Base-by-base conservation (phyloP, 64 coral and sea anemone species). In the Dendronephthya gigantea region DNA sequence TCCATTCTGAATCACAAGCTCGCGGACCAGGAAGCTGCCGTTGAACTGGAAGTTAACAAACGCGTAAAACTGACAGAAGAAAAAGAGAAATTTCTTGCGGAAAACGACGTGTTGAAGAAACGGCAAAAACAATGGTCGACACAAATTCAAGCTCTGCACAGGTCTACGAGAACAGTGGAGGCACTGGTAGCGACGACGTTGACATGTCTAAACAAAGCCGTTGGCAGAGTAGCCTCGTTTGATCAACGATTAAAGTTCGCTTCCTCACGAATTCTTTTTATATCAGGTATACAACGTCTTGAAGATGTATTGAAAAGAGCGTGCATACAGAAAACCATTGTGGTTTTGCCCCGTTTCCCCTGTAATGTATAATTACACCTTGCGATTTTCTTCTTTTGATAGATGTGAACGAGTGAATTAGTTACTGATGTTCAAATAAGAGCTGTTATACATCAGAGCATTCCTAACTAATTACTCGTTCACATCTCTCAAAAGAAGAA, bases 211-310 rank as follows among this genome's bases (percentile, higher is more conserved):
- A 75, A 81, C 15, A 72, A 87, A 81, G 19, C 35, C 10, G 27
- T 72, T 16, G 49, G 16, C 9, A 87, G 81, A n/a, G 19, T 87
- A 39, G 10, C 35, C 19, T 72, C 86, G 27, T 87, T 87, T 82
- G 17, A 76, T 83, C 90, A 96, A 74, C 86, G 94, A 86, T 40
- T 92, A 51, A 84, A 41, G 32, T 96, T 96, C 92, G 94, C 94
- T 83, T 49, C 29, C 38, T 88, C 90, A 8, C 82, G 94, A 88
- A 72, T 96, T 55, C 83, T 90, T 39, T 96, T 96, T 51, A 85
- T 96, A 55, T 74, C 92, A 92, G 94, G 94, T 96, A 85, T 37
- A 7, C 1, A 23, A 22, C 25, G 25, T n/a, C 25, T 45, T 45
- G 41, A 4, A 45, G 41, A 9, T 32, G n/a, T n/a, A n/a, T n/a